phyloP scores from a whole-genome alignment of 2,888 invertebrate species.

The Acleris sparsana region DNA sequence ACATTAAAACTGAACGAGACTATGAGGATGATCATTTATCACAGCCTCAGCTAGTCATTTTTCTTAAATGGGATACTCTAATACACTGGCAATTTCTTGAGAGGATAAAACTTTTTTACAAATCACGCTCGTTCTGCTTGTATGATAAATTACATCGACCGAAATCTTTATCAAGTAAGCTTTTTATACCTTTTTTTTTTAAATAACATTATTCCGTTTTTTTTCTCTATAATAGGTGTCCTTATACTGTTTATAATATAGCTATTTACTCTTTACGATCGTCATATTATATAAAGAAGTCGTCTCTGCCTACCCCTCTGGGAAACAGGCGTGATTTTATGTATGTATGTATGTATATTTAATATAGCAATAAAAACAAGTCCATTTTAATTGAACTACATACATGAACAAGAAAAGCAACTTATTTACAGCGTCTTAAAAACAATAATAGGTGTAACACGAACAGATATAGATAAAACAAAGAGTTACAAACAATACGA shows the following conservation, averaged over 20 bases:
- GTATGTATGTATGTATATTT: too few species aligned
- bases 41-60: slow-evolving; percentile 62
- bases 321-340: too few species aligned
- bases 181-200: slow-evolving; percentile 24
- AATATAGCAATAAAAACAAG: too few species aligned
- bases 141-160: slow-evolving; percentile 69
- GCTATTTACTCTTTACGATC: too few species aligned
- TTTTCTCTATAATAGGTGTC: too few species aligned
- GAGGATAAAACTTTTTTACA: slow-evolving; percentile 67
- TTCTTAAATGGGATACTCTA: slow-evolving; percentile 65
- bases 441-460: neutral
- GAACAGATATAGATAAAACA: slow-evolving; percentile 13
- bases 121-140: slow-evolving; percentile 61
- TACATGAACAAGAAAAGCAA: too few species aligned
- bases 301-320: too few species aligned
- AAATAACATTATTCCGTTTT: neutral
- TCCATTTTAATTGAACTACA: too few species aligned
- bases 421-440: neutral
- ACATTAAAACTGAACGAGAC: slow-evolving; percentile 34
- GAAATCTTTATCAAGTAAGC: slow-evolving; percentile 38
- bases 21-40: slow-evolving; percentile 59
- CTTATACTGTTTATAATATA: too few species aligned
- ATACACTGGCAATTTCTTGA: slow-evolving; percentile 60
- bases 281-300: too few species aligned
- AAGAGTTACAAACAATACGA: slow-evolving; percentile 9